These are phyloP conservation scores for Microchirus variegatus DNA, from an alignment of 2,797 vertebrate genomes.

Conservation along the genomic window DNA sequence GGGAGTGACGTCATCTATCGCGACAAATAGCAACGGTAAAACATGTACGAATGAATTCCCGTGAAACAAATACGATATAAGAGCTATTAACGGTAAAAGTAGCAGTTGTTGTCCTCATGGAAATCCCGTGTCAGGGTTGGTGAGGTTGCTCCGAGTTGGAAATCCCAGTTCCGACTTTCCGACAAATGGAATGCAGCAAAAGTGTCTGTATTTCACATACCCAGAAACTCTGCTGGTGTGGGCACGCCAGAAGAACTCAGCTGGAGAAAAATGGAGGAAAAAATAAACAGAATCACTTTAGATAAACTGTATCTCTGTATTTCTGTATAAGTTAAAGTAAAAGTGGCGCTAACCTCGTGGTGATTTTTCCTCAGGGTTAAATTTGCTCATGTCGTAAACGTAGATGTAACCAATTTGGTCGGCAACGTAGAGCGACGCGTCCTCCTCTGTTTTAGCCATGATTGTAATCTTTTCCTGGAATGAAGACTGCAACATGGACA, in stretches of 20 bases:
- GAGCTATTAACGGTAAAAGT: too few species aligned
- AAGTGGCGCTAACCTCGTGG: slow-evolving; percentile 38
- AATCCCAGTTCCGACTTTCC: too few species aligned
- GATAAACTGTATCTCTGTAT: not conserved
- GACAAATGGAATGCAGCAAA: too few species aligned
- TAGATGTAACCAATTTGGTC: slow-evolving; percentile 70
- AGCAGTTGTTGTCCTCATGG: too few species aligned
- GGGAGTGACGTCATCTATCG: too few species aligned
- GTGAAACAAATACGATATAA: too few species aligned
- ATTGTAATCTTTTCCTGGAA: slow-evolving; percentile 73
- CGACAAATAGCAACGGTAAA: too few species aligned
- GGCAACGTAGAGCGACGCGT: slow-evolving; percentile 59
- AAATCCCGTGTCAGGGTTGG: too few species aligned
- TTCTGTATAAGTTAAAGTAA: not conserved
- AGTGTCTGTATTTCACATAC: slow-evolving; percentile 50
- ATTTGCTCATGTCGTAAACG: slow-evolving; percentile 66
- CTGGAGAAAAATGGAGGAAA: slow-evolving; percentile 51
- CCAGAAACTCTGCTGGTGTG: slow-evolving; percentile 72
- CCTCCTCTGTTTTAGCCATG: slow-evolving; percentile 59
- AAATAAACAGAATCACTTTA: not conserved
- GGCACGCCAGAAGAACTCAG: slow-evolving; percentile 71
- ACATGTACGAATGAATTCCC: too few species aligned
- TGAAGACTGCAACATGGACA: slow-evolving; percentile 62
- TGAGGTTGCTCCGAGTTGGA: too few species aligned
- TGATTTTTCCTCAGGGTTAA: slow-evolving; percentile 54